Evolutionary conservation across 2,888 invertebrate species (phyloP).

Genomic region (Nesidiocoris tenuis): DNA sequence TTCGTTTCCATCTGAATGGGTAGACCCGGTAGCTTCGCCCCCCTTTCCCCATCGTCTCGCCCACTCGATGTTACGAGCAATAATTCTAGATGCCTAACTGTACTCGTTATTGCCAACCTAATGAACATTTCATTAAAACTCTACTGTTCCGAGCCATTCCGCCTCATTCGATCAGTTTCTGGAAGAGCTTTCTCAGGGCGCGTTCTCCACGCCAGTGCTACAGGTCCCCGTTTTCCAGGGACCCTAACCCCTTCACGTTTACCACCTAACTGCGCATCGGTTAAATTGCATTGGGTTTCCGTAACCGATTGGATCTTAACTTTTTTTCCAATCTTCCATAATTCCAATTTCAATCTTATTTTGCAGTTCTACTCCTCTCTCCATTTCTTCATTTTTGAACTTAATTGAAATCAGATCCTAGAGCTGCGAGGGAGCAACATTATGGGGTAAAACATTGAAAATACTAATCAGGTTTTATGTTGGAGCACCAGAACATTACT

Average conservation of each 20-base stretch:
- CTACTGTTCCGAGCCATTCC: not conserved
- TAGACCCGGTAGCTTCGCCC: not conserved
- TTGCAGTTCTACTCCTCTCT: not conserved
- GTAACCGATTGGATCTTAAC: not conserved
- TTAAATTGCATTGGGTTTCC: not conserved
- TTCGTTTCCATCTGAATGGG: not conserved
- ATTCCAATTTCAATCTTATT: not conserved
- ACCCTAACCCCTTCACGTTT: not conserved
- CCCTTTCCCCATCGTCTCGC: not conserved
- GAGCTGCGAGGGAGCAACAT: too few species aligned
- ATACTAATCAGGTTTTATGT: too few species aligned
- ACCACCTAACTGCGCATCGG: not conserved
- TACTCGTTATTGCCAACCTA: not conserved
- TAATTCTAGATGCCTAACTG: not conserved
- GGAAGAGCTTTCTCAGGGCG: not conserved
- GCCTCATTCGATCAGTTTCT: not conserved
- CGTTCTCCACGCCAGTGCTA: not conserved
- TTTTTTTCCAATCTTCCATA: not conserved
- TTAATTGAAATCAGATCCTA: too few species aligned
- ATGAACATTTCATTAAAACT: not conserved
- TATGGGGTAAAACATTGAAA: too few species aligned
- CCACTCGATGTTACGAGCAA: not conserved
- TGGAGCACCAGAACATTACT: too few species aligned
- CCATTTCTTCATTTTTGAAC: too few species aligned
- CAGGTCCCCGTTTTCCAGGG: not conserved